Conservation (phyloP, 2,113 vertebrate species). For the Setophaga coronata region DNA sequence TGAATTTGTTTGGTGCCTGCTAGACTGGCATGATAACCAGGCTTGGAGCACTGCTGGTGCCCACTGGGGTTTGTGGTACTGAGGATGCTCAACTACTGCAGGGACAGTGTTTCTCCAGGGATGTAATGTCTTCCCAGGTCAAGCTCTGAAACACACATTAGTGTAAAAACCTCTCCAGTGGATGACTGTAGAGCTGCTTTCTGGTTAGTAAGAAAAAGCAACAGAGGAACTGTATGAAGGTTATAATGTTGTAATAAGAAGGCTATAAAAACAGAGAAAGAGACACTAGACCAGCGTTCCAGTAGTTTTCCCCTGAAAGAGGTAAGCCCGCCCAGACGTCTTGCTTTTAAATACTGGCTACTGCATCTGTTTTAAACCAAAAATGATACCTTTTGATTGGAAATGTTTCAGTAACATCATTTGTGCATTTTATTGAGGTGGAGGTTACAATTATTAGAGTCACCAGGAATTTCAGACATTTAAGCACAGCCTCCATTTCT, state of each 20-base stretch:
- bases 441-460: conserved; percentile 78
- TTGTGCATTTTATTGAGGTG: conserved; percentile 76
- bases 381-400: conserved; percentile 77
- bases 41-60: background rate
- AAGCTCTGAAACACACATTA: background rate
- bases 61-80: background rate
- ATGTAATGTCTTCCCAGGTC: background rate
- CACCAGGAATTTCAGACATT: conserved; percentile 75
- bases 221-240: background rate
- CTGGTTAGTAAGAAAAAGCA: background rate
- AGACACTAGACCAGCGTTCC: conserved; percentile 21
- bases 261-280: conserved; percentile 42
- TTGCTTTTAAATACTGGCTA: conserved; percentile 66
- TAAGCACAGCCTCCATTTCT: conserved; percentile 75
- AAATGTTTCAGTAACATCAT: conserved; percentile 73
- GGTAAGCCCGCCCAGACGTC: conserved; percentile 64
- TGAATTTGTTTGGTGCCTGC: background rate
- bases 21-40: background rate
- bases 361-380: conserved; percentile 73
- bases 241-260: background rate
- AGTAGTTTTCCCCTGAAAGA: conserved; percentile 60
- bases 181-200: background rate
- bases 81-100: background rate
- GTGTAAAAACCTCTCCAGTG: background rate
- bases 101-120: background rate